Evolutionary conservation across 2,888 invertebrate genomes (phyloP), one percentile per base, ranked within the genome.

Genomic region (Phlogophora meticulosa): DNA sequence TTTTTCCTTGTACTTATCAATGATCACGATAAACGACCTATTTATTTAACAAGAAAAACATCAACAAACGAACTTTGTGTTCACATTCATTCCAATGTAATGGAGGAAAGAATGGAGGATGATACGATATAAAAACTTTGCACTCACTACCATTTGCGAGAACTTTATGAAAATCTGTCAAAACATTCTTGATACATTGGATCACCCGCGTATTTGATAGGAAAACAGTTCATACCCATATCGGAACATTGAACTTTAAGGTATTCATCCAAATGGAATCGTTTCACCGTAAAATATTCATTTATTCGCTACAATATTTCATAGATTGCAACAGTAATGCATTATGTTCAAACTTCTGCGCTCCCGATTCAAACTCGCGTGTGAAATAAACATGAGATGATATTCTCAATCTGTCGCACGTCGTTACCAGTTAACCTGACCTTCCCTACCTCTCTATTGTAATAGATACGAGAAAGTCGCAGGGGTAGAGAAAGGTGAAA

Each of bases 381-480:
- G 87, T 94, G 93, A 93, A 94, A 93, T 92, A 94, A 86, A 92
- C 93, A 94, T 94, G 92, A 93, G 93, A 86, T 85, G 90, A 92
- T 92, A 90, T 88, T 91, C 90, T 88, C 93, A 93, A 93, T 93
- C 91, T 93, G 93, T 91, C 90, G 89, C 84, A 62, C 80, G 74
- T 74, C 75, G 84, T 79, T 68, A 68, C 93, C 91, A 88, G 70
- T 84, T 87, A 72, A 59, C 40, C 32, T 78, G 91, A 86, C 10
- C 90, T 81, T n/a, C 76, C 55, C n/a, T 36, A 17, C 45, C 17
- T 11, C 32, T 66, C 43, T 46, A 51, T 60, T 59, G 22, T 36
- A 13, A 13, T 5, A 13, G 15, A 34, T 43, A 17, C 57, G 32
- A 34, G 0, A 59, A 22, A 32, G 52, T 20, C 7, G n/a, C 2